Evolutionary conservation across 1,140 invertebrate species (phyloP).

Genomic region (Eufriesea mexicana): DNA sequence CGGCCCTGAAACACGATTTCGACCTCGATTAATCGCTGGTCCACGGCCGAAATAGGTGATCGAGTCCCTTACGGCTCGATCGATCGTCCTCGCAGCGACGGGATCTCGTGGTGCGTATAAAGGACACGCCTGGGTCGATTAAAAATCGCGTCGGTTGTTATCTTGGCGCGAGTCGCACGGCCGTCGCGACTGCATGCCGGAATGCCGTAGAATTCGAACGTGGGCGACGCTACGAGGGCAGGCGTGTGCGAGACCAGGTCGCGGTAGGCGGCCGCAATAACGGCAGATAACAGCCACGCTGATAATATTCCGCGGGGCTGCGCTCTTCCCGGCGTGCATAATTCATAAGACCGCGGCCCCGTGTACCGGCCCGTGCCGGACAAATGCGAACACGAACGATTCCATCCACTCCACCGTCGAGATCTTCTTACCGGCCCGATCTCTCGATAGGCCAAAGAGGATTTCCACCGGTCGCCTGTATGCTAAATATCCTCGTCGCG

Average conservation of each 20-base stretch:
- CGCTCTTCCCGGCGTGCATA: constrained; percentile 57
- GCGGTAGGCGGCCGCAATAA: constrained; percentile 48
- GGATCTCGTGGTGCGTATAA: background rate
- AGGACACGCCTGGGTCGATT: background rate
- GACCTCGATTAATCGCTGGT: constrained; percentile 39
- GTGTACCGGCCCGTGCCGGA: constrained; percentile 45
- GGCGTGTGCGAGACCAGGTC: constrained; percentile 12
- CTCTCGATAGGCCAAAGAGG: background rate
- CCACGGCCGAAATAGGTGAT: no score
- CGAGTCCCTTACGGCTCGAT: no score
- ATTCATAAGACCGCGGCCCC: constrained; percentile 56
- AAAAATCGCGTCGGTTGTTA: constrained; percentile 12
- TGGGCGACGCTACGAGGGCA: constrained; percentile 35
- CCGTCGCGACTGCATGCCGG: background rate
- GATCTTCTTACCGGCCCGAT: background rate
- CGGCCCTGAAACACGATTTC: constrained; percentile 83
- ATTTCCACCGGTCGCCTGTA: no score
- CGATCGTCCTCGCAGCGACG: background rate
- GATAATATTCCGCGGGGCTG: constrained; percentile 53
- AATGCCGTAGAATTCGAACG: constrained; percentile 48
- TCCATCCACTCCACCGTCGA: constrained; percentile 17
- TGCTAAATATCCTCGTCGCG: background rate
- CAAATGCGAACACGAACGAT: constrained; percentile 38
- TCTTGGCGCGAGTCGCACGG: background rate
- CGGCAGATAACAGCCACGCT: constrained; percentile 47